A percentile compares a stretch with the other conserved stretches of the same genome.
Conservation (phyloP, 2,888 invertebrate genomes). For the Eubasilissa splendida region DNA sequence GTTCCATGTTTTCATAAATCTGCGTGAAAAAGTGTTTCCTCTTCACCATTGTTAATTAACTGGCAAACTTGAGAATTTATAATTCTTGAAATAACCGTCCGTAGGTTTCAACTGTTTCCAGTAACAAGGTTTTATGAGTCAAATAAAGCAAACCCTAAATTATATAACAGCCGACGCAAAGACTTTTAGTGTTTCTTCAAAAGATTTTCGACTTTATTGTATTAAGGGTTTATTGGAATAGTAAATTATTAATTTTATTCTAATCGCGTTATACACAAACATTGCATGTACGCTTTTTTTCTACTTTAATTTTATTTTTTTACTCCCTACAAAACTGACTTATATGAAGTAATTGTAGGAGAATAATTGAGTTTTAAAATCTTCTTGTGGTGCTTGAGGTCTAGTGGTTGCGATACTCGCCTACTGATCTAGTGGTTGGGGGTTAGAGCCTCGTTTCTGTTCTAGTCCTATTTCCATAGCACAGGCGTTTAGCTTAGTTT, state of each 20-base stretch:
- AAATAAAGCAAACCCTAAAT: constrained; percentile 22
- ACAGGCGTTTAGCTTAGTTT: too few species aligned
- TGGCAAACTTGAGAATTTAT: constrained; percentile 15
- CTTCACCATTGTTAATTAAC: constrained; percentile 33
- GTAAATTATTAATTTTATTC: neutral
- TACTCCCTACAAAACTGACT: too few species aligned
- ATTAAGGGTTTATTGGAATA: constrained; percentile 12
- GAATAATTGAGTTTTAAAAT: too few species aligned
- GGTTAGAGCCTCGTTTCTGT: too few species aligned
- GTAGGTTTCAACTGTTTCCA: constrained; percentile 4
- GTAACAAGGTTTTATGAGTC: constrained; percentile 6
- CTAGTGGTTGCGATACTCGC: too few species aligned
- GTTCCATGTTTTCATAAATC: constrained; percentile 24
- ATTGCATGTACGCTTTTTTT: neutral
- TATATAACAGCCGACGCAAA: neutral
- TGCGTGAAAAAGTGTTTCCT: neutral
- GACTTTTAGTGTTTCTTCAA: neutral
- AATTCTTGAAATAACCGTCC: constrained; percentile 7
- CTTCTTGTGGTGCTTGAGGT: too few species aligned
- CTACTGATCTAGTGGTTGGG: too few species aligned
- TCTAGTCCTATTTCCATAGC: too few species aligned
- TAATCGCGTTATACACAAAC: neutral
- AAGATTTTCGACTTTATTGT: neutral
- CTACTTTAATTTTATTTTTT: too few species aligned
- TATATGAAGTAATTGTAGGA: too few species aligned